Base-by-base conservation (phyloP, 2,888 invertebrate species). In the Xylota sylvarum region DNA sequence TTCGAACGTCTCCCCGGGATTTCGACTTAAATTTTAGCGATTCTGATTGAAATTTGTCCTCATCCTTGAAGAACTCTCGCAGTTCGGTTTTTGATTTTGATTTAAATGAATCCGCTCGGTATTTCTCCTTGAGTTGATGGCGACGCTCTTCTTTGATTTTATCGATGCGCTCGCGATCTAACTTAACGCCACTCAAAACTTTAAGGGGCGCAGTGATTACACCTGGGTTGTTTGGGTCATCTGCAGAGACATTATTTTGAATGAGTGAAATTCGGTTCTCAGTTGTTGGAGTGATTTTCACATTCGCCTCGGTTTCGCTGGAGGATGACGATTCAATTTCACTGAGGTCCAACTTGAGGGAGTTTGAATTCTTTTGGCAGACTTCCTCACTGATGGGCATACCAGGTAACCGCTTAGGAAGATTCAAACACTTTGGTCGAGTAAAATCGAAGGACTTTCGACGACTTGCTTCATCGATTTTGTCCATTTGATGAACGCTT, bases 121-220 rank as follows among this genome's bases (percentile, higher is more conserved):
- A 97, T 91, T 97, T 97, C 90, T 97, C 97, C 56, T 97, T 94
- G 12, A 97, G 92, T 89, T 97, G 96, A 88, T 95, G 96, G 65
- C 98, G 94, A n/a, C 97, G 93, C 90, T 98, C 97, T 90, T 97
- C 97, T 93, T 98, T 98, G 91, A 97, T 98, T 91, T 96, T 96
- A 92, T 98, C 97, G 88, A 98, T 97, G 56, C 97, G 93, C 90
- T 97, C 97, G 58, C 97, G 93, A 89, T 96, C 96, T 23, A 95
- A 90, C 82, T 96, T 95, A 46, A 93, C 93, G 23, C 92, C 93
- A 73, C 94, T 94, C 6, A 94, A 93, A 0, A 94, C 92, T 23
- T 91, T 91, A 1, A 90, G 76, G 9, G 89, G 90, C 5, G 79
- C 80, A 5, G 80, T 72, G 88, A 88, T 4, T 5, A 43, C 30